Percentiles rank a stretch among this genome's conserved stretches.
These are phyloP conservation scores for Larimichthys polyactis DNA, from an alignment of 2,113 vertebrate species.

Conservation along the genomic window DNA sequence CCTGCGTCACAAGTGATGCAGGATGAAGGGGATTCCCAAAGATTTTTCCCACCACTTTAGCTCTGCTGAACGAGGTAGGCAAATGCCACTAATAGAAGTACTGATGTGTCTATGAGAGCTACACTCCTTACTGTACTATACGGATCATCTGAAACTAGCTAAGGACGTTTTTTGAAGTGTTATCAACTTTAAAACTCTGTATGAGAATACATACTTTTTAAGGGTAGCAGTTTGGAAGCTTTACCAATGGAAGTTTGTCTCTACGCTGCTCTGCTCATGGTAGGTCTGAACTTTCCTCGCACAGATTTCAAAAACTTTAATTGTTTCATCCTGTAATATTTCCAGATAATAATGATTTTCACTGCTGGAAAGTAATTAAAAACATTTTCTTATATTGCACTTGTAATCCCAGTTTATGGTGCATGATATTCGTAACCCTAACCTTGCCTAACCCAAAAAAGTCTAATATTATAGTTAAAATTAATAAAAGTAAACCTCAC, in stretches of 20 bases:
- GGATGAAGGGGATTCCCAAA: conserved; percentile 58
- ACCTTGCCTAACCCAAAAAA: too few species aligned
- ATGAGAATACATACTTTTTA: neutral
- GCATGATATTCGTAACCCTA: neutral
- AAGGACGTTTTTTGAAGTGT: neutral
- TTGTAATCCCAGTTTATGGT: neutral
- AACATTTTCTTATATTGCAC: neutral
- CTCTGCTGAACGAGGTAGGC: conserved; percentile 6
- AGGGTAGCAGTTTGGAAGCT: conserved; percentile 11
- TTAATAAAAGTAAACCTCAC: neutral
- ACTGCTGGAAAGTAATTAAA: neutral
- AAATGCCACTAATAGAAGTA: neutral
- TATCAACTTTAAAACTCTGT: neutral
- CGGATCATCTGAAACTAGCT: neutral
- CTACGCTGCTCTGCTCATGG: conserved; percentile 48
- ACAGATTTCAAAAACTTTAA: neutral
- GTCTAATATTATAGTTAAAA: neutral
- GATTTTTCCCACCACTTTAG: conserved; percentile 27
- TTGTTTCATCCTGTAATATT: neutral
- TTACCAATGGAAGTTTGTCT: conserved; percentile 9
- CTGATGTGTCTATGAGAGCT: neutral
- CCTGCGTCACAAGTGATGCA: conserved; percentile 64
- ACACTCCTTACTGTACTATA: neutral
- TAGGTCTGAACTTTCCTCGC: conserved; percentile 39
- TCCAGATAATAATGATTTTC: neutral